phyloP scores from a whole-genome alignment of 2,113 vertebrate genomes.

The Oncorhynchus mykiss region DNA sequence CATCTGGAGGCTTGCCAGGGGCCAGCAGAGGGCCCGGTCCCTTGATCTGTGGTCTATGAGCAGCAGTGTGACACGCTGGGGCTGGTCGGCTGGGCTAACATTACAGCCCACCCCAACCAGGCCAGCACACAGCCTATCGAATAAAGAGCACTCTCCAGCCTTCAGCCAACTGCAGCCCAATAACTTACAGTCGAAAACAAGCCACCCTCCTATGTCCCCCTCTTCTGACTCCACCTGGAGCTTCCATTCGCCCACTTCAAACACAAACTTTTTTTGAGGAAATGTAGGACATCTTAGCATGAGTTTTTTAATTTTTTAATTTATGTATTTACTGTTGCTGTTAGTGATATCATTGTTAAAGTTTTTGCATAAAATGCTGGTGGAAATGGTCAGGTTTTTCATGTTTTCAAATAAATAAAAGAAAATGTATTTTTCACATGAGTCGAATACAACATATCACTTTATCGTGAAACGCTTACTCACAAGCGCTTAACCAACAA shows the following conservation, averaged over 20 bases:
- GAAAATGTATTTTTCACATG: too few species aligned
- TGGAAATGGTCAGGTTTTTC: neutral
- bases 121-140: conserved; percentile 28
- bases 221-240: neutral
- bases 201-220: conserved; percentile 24
- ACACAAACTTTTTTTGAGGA: conserved; percentile 27
- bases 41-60: conserved; percentile 81
- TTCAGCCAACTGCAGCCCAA: conserved; percentile 49
- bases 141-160: conserved; percentile 38
- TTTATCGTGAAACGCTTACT: too few species aligned
- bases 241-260: conserved; percentile 19
- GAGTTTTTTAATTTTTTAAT: neutral
- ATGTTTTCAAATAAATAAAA: too few species aligned
- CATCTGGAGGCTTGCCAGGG: conserved; percentile 80
- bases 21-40: conserved; percentile 65
- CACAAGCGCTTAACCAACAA: too few species aligned
- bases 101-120: conserved; percentile 18
- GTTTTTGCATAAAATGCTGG: neutral
- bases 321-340: conserved; percentile 9
- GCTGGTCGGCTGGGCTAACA: conserved; percentile 36
- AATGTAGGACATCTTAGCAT: conserved; percentile 13
- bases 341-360: conserved; percentile 32
- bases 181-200: conserved; percentile 28
- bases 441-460: too few species aligned
- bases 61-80: conserved; percentile 64